Evolutionary conservation across 1,140 invertebrate species (phyloP).

Genomic region (Telenomus remus): DNA sequence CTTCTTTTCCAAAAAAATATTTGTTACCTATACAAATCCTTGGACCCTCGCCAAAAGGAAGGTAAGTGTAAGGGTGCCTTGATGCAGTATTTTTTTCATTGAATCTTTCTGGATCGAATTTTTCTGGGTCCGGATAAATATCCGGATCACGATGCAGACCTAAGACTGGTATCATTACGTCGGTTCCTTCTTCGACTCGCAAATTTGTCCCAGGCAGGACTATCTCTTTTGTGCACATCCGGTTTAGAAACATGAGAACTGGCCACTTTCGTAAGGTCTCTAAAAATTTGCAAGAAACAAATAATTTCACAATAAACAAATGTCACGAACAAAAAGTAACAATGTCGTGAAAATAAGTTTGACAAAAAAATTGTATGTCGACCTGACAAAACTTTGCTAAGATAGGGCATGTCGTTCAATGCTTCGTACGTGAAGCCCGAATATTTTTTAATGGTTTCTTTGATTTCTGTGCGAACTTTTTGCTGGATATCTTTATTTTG

Average conservation of each 20-base stretch:
- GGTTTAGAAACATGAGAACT: slow-evolving; percentile 76
- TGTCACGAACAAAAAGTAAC: too few relatives aligned
- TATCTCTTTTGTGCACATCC: slow-evolving; percentile 77
- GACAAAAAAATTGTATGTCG: too few relatives aligned
- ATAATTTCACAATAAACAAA: too few relatives aligned
- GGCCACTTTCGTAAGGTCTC: slow-evolving; percentile 82
- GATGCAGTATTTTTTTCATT: slow-evolving; percentile 57
- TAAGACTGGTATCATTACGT: slow-evolving; percentile 78
- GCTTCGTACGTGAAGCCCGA: too few relatives aligned
- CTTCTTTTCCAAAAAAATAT: not conserved
- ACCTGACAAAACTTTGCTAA: slow-evolving; percentile 57
- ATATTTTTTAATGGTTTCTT: slow-evolving; percentile 14
- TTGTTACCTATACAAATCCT: slow-evolving; percentile 76
- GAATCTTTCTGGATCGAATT: slow-evolving; percentile 80
- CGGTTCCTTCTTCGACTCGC: slow-evolving; percentile 78
- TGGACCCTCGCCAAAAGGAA: slow-evolving; percentile 75
- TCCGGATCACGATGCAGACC: slow-evolving; percentile 80
- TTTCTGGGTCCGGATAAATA: slow-evolving; percentile 78
- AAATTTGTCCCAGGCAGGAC: slow-evolving; percentile 77
- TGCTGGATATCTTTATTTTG: slow-evolving; percentile 63
- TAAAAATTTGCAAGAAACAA: too few relatives aligned
- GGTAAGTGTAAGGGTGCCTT: slow-evolving; percentile 69
- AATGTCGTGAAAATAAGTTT: too few relatives aligned
- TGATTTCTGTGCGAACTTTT: slow-evolving; percentile 65
- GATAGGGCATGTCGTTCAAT: too few relatives aligned